Base-by-base conservation (phyloP, 2,888 invertebrate genomes). In the Oligia strigilis region DNA sequence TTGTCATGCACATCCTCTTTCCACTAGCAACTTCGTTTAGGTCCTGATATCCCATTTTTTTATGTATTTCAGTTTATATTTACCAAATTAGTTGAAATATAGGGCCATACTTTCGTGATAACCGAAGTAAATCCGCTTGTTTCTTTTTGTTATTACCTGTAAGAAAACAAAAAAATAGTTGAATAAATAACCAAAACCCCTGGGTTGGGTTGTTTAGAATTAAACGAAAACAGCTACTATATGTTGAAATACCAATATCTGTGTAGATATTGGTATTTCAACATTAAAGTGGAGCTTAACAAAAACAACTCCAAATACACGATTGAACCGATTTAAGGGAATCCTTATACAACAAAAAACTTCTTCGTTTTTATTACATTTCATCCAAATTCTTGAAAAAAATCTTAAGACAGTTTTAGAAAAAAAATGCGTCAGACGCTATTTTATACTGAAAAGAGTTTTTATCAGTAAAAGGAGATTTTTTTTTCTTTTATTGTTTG, bases 81-180 rank as follows among this genome's bases (percentile, higher is more conserved):
- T 66, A 77, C 65, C 46, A 11, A 40, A 29, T 1, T 11, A n/a
- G 14, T 43, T 43, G n/a, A 29, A 23, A 19, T 66, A 52, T 3
- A 40, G 13, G 5, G 17, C 17, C 23, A 13, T 19, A 13, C 17
- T 64, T 6, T 40, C 62, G 69, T 43, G 40, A 17, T 11, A 36
- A 69, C 9, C 40, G n/a, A 14, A 14, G 14, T 29, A 14, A 60
- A 69, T 69, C 55, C 11, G 72, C 13, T 49, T 29, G 52, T 36
- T 55, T 6, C 23, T 17, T 23, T 36, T 71, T 82, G 36, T 23
- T 52, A 80, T 83, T 83, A 83, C 82, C 82, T 83, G 84, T 2
- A 62, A 82, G 29, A 36, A 83, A 83, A 84, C 19, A 82, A 78
- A 80, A 55, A 1, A 58, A 8, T 72, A 23, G 14, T 55, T 9